These are phyloP conservation scores for Ceratina japonica DNA, from an alignment of 1,140 invertebrate genomes.

Conservation along the genomic window DNA sequence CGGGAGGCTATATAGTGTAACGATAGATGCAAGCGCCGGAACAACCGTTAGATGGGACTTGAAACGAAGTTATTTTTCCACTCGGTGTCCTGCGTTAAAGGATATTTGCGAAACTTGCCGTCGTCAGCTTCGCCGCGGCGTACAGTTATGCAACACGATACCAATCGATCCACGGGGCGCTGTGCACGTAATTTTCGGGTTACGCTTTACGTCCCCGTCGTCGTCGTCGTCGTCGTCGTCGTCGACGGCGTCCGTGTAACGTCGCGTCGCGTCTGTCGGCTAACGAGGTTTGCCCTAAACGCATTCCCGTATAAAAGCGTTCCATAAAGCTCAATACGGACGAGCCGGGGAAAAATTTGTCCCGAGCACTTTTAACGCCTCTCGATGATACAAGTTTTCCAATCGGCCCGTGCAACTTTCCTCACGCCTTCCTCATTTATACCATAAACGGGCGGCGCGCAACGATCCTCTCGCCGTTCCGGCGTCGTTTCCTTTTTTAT, in stretches of 20 bases:
- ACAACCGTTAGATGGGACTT: conserved; percentile 33
- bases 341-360: conserved; percentile 17
- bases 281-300: conserved; percentile 19
- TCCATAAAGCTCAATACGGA: neutral
- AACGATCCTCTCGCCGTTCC: too few species aligned
- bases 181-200: too few species aligned
- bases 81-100: neutral
- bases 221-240: neutral
- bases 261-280: neutral
- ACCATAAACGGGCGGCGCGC: too few species aligned
- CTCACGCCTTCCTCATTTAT: neutral
- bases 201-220: too few species aligned
- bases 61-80: conserved; percentile 46
- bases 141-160: conserved; percentile 12
- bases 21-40: neutral
- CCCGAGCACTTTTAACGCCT: neutral
- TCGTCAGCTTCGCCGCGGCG: neutral
- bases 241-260: neutral
- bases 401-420: neutral
- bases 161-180: conserved; percentile 21
- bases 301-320: conserved; percentile 16
- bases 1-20: conserved; percentile 4
- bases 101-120: conserved; percentile 41
- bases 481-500: too few species aligned
- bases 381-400: too few species aligned